Conservation (phyloP, 1,140 invertebrate genomes). For the Pogonomyrmex barbatus region DNA sequence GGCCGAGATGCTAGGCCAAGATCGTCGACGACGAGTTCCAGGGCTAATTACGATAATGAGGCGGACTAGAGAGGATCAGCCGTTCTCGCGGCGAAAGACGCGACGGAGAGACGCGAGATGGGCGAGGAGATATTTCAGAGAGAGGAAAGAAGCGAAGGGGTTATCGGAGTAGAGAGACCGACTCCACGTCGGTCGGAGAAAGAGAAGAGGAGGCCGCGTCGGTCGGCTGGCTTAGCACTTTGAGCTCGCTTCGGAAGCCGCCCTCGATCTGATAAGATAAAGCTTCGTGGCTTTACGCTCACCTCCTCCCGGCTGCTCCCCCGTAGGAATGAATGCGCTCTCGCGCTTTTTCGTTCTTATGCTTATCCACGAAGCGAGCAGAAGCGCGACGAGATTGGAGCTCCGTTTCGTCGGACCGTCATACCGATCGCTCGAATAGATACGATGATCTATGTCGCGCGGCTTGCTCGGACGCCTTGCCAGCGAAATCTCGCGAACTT, state of each 20-base stretch:
- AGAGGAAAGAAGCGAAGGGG: slow-evolving; percentile 19
- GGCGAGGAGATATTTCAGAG: slow-evolving; percentile 24
- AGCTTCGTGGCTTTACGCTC: slow-evolving; percentile 56
- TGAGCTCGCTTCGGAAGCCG: slow-evolving; percentile 72
- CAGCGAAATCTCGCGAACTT: slow-evolving; percentile 7
- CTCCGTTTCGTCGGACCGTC: slow-evolving; percentile 64
- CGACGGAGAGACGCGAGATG: slow-evolving; percentile 57
- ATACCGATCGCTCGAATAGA: slow-evolving; percentile 65
- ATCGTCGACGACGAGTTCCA: slow-evolving; percentile 64
- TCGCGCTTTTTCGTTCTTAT: slow-evolving; percentile 32
- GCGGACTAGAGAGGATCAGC: slow-evolving; percentile 57
- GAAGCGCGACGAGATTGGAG: slow-evolving; percentile 29
- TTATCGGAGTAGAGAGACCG: slow-evolving; percentile 19
- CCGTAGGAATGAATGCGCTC: slow-evolving; percentile 53
- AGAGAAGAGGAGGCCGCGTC: slow-evolving; percentile 40
- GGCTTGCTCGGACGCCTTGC: slow-evolving; percentile 72
- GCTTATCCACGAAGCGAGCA: slow-evolving; percentile 31
- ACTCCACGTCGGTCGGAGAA: not conserved
- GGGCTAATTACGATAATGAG: slow-evolving; percentile 77
- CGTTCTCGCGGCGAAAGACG: slow-evolving; percentile 46
- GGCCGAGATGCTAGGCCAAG: slow-evolving; percentile 68
- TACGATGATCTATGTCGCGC: slow-evolving; percentile 75
- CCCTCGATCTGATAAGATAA: slow-evolving; percentile 76
- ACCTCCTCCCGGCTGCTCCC: slow-evolving; percentile 29
- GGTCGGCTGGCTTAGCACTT: slow-evolving; percentile 72